A percentile compares a stretch with the other conserved stretches of the same genome.
Evolutionary conservation across 2,113 vertebrate species (phyloP).

Genomic region (Anhinga anhinga): DNA sequence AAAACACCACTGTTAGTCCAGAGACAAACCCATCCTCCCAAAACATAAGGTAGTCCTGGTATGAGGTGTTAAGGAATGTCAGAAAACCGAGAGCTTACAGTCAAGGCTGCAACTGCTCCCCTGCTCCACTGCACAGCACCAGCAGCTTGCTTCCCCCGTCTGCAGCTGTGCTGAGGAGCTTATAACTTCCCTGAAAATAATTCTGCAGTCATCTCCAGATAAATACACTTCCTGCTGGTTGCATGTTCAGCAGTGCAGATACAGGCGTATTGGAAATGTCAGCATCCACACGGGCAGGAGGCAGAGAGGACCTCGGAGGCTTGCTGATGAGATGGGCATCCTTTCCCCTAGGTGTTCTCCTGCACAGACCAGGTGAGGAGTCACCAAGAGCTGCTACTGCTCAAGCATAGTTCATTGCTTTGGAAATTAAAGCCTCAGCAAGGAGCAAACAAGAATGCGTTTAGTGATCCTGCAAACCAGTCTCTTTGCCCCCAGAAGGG

Average conservation of each 20-base stretch:
- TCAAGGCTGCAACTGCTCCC: background rate
- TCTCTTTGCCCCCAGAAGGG: background rate
- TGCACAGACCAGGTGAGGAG: background rate
- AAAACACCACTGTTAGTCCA: background rate
- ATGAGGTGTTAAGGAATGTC: background rate
- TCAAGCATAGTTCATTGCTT: background rate
- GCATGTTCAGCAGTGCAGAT: background rate
- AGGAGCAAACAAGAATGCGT: accelerated
- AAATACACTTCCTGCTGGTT: background rate
- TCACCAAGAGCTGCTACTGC: background rate
- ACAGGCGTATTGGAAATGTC: background rate
- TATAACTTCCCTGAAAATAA: background rate
- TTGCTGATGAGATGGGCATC: background rate
- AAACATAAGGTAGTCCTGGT: too few relatives aligned
- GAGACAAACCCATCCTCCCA: background rate
- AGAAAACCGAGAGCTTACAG: background rate
- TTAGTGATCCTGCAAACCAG: background rate
- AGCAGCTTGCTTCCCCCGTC: background rate
- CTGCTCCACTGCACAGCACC: background rate
- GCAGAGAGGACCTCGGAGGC: background rate
- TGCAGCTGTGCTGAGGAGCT: background rate
- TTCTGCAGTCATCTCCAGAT: background rate
- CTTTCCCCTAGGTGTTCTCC: background rate
- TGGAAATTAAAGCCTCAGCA: background rate
- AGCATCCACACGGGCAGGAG: background rate